phyloP scores from a whole-genome alignment of 2,888 invertebrate species.

The Panzeria rudis region DNA sequence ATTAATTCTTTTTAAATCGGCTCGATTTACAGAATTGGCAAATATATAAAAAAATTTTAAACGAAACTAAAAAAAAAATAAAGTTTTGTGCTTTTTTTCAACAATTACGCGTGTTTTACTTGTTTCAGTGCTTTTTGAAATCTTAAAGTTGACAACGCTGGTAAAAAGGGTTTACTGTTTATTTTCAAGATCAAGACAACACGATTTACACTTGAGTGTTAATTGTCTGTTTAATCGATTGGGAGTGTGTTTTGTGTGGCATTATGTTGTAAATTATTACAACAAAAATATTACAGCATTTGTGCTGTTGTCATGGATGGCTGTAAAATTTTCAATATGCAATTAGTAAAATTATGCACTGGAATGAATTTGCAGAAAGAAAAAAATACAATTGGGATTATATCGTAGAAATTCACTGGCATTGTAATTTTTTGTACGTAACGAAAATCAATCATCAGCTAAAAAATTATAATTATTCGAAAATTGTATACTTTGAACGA shows the following conservation, averaged over 20 bases:
- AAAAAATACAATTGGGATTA: background rate
- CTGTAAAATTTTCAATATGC: background rate
- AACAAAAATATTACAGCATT: background rate
- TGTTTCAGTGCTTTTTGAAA: too few relatives aligned
- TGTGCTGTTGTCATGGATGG: background rate
- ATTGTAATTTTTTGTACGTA: background rate
- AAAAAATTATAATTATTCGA: too few relatives aligned
- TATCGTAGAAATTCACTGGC: background rate
- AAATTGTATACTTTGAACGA: too few relatives aligned
- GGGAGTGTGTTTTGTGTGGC: background rate
- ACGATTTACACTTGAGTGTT: conserved; percentile 57
- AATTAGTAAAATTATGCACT: background rate
- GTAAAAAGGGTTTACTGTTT: conserved; percentile 32
- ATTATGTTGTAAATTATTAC: conserved; percentile 11
- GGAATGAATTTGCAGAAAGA: background rate
- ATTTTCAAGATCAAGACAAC: conserved; percentile 64
- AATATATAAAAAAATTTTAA: too few relatives aligned
- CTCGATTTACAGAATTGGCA: too few relatives aligned
- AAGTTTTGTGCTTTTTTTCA: too few relatives aligned
- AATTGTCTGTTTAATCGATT: conserved; percentile 43
- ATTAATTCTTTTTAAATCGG: too few relatives aligned
- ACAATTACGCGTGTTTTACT: too few relatives aligned
- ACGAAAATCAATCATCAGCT: too few relatives aligned
- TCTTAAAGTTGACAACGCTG: too few relatives aligned
- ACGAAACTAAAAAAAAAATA: too few relatives aligned